Percentiles rank a stretch among this genome's conserved stretches.
phyloP scores from a whole-genome alignment of 2,113 vertebrate species.

The Cyphomyrus discorhynchus region DNA sequence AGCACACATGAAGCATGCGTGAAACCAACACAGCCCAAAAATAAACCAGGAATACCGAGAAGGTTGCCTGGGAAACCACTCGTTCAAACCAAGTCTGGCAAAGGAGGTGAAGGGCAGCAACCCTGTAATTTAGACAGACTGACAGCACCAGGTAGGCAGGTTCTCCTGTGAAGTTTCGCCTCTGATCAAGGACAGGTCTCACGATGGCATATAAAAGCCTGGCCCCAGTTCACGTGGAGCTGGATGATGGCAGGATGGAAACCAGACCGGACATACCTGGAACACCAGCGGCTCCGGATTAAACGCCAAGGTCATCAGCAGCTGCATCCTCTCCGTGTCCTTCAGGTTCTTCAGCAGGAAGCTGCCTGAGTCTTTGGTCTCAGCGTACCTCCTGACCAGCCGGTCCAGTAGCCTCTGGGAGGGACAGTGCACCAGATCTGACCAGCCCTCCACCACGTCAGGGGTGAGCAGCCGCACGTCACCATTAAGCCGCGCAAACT shows the following conservation, averaged over 20 bases:
- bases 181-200: conserved; percentile 35
- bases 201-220: conserved; percentile 25
- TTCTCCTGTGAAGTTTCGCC: conserved; percentile 23
- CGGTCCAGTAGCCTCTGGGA: conserved; percentile 95
- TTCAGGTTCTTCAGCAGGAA: conserved; percentile 95
- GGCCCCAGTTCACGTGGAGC: conserved; percentile 28
- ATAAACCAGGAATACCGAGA: neutral
- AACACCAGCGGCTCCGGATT: conserved; percentile 96
- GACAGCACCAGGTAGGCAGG: conserved; percentile 24
- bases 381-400: conserved; percentile 89
- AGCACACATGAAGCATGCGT: neutral
- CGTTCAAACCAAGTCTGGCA: neutral
- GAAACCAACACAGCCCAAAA: neutral
- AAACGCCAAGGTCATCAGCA: conserved; percentile 93
- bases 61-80: neutral
- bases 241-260: neutral
- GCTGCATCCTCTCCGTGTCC: conserved; percentile 96
- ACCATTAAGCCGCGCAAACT: conserved; percentile 92
- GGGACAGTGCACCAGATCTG: conserved; percentile 95
- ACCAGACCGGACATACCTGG: conserved; percentile 64
- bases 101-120: neutral
- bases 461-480: conserved; percentile 95
- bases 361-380: conserved; percentile 97
- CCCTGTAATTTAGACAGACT: conserved; percentile 49
- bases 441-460: conserved; percentile 96